A percentile compares a stretch with the other conserved stretches of the same genome.
Conservation (phyloP, 2,113 vertebrate species). For the Albula glossodonta region DNA sequence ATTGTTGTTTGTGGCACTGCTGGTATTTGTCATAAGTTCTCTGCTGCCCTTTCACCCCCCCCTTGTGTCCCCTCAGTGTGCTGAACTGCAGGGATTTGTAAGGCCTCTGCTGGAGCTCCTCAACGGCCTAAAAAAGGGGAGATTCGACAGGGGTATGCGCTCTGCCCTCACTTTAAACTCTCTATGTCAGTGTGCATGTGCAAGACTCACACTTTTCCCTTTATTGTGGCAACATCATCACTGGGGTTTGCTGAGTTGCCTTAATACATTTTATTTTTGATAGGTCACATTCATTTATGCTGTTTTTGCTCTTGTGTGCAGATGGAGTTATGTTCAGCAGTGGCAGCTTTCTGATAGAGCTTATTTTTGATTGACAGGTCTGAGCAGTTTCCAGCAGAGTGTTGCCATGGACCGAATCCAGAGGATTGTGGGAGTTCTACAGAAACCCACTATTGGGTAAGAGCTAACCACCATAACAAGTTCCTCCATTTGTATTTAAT, state of each 20-base stretch:
- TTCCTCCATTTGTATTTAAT: background rate
- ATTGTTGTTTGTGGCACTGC: background rate
- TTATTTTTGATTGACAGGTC: slow-evolving; percentile 70
- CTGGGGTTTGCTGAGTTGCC: background rate
- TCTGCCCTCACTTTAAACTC: slow-evolving; percentile 1
- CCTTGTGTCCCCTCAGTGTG: slow-evolving; percentile 72
- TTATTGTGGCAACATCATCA: too few species aligned
- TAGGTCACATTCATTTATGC: too few species aligned
- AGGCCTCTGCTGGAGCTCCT: slow-evolving; percentile 83
- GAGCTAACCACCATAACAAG: slow-evolving; percentile 28
- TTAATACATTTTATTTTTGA: too few species aligned
- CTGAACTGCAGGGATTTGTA: slow-evolving; percentile 86
- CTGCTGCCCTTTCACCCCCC: background rate
- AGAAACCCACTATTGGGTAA: slow-evolving; percentile 87
- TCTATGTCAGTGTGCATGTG: background rate
- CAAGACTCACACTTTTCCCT: background rate
- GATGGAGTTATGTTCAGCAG: background rate
- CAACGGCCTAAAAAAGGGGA: slow-evolving; percentile 82
- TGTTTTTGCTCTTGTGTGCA: background rate
- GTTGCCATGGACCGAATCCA: slow-evolving; percentile 94
- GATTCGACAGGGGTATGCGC: slow-evolving; percentile 82
- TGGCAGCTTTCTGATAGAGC: background rate
- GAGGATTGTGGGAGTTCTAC: slow-evolving; percentile 87
- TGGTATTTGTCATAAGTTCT: background rate
- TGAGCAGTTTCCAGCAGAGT: slow-evolving; percentile 91